phyloP scores from a whole-genome alignment of 2,888 invertebrate genomes.

The Imbricaverruca yamaguchii region DNA sequence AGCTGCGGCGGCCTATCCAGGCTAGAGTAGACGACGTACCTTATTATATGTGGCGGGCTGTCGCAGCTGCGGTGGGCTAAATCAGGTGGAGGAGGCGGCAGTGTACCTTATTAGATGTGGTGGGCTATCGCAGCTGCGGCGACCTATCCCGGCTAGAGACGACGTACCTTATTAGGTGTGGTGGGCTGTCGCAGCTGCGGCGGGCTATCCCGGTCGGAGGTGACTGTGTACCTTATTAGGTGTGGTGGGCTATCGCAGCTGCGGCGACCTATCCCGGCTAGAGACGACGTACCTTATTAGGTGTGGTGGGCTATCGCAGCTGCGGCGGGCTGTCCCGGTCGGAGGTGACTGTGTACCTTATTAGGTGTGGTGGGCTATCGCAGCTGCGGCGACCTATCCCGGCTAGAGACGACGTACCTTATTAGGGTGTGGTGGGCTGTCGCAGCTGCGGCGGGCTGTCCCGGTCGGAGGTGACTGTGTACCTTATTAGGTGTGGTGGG shows the following conservation, averaged over 20 bases:
- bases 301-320: background rate
- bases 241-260: constrained; percentile 8
- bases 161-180: no score
- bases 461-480: constrained; percentile 40
- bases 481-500: no score
- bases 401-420: constrained; percentile 37
- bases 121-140: constrained; percentile 26
- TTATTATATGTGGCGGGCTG: constrained; percentile 1
- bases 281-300: background rate
- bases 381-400: no score
- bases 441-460: constrained; percentile 26
- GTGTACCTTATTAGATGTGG: background rate
- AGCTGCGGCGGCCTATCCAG: no score
- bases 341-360: constrained; percentile 37
- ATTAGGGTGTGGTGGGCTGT: background rate
- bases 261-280: constrained; percentile 26
- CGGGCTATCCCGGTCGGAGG: no score
- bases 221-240: background rate
- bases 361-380: no score
- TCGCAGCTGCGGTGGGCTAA: no score
- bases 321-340: constrained; percentile 31
- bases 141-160: constrained; percentile 35
- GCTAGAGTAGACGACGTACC: constrained; percentile 42
- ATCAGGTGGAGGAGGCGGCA: no score
- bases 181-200: no score